phyloP scores from a whole-genome alignment of 2,113 vertebrate species.

The Rhadina sibilatrix region DNA sequence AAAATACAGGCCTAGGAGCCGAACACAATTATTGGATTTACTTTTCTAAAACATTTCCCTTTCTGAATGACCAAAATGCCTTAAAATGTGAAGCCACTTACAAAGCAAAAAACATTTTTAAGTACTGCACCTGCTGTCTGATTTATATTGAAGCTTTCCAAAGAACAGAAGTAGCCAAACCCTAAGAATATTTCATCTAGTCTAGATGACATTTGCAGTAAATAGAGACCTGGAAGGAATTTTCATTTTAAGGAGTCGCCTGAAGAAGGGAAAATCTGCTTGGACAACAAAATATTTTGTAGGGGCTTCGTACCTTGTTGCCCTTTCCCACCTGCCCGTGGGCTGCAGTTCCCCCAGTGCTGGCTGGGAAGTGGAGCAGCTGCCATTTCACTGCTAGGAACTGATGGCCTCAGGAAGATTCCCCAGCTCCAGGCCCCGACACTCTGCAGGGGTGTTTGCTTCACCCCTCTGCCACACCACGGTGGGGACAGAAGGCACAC shows the following conservation, averaged over 20 bases:
- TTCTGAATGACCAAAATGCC: constrained; percentile 37
- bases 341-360: not conserved
- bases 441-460: not conserved
- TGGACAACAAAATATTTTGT: not conserved
- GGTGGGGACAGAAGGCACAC: not conserved
- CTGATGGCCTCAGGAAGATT: not conserved
- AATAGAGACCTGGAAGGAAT: not conserved
- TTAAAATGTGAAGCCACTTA: not conserved
- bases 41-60: constrained; percentile 27
- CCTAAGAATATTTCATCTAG: not conserved
- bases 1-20: not conserved
- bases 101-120: not conserved
- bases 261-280: not conserved
- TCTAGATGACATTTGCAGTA: not conserved
- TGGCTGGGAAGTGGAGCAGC: not conserved
- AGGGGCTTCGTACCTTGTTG: not conserved
- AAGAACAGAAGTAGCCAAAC: not conserved
- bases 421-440: accelerated
- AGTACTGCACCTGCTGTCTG: not conserved
- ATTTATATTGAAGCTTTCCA: not conserved
- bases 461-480: accelerated
- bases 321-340: not conserved
- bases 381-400: not conserved
- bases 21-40: constrained; percentile 24
- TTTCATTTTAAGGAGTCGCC: not conserved